A percentile compares a stretch with the other conserved stretches of the same genome.
Evolutionary conservation across 1,140 invertebrate species (phyloP).

Genomic region (Chrysopa pallens): DNA sequence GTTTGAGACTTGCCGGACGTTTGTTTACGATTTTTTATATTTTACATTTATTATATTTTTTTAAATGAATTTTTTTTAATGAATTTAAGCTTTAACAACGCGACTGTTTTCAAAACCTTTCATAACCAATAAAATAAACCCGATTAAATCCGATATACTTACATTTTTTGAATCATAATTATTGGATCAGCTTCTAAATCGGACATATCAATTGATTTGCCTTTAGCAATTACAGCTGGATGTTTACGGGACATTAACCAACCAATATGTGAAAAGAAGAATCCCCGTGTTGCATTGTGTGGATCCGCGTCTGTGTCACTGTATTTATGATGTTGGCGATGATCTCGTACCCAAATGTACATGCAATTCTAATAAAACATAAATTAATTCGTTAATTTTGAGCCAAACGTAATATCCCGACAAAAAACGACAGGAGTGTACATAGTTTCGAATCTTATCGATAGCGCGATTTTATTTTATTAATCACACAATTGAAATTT

Average conservation of each 20-base stretch:
- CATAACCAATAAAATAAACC: neutral
- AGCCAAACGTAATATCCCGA: too few relatives aligned
- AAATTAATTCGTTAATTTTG: too few relatives aligned
- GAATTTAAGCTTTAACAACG: too few relatives aligned
- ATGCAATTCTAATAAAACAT: slow-evolving; percentile 20
- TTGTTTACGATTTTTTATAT: too few relatives aligned
- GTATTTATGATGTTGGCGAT: slow-evolving; percentile 46
- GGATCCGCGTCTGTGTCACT: slow-evolving; percentile 47
- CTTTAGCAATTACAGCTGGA: slow-evolving; percentile 34
- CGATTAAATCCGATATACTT: slow-evolving; percentile 7
- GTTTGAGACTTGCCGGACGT: too few relatives aligned
- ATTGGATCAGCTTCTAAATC: slow-evolving; percentile 53
- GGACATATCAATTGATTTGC: slow-evolving; percentile 36
- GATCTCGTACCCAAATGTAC: slow-evolving; percentile 38
- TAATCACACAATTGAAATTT: too few relatives aligned
- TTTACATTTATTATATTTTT: too few relatives aligned
- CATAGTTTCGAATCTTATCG: too few relatives aligned
- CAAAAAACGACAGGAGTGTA: too few relatives aligned
- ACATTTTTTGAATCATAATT: slow-evolving; percentile 52
- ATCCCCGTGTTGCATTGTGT: slow-evolving; percentile 42
- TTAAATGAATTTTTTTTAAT: too few relatives aligned
- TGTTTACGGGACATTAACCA: slow-evolving; percentile 46
- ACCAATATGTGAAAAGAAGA: slow-evolving; percentile 49
- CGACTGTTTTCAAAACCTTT: too few relatives aligned
- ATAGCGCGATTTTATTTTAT: too few relatives aligned